Base-by-base conservation (phyloP, 1,140 invertebrate genomes). In the Zeugodacus cucurbitae region DNA sequence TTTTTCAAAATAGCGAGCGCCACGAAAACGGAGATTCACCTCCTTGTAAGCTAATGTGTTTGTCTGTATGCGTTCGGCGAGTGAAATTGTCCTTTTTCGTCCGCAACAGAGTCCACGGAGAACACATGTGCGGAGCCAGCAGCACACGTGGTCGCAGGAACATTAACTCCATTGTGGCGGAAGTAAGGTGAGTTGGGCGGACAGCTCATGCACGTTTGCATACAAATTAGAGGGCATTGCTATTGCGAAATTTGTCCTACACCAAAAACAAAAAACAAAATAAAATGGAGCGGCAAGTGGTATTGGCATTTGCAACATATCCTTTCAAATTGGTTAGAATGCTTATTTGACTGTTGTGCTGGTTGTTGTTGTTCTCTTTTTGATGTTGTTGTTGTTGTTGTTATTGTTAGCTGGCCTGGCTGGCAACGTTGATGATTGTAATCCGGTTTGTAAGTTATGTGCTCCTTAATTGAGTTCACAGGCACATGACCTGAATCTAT, bases 381-480 rank as follows among this genome's bases (percentile, higher is more conserved):
- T n/a, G n/a, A n/a, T n/a, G n/a, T n/a, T n/a, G n/a, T n/a, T n/a
- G n/a, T n/a, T 54, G 34, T 59, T 82, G 70, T 37, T 88, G n/a
- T 3, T 85, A 20, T 58, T 88, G 54, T 59, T 86, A 41, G 48
- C 20, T 54, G 48, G 34, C 34, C 32, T 74, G 67, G 32, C 58
- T 6, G 54, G 54, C 20, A n/a, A 17, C 59, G 85, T 92, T 91
- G 91, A 91, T 92, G 91, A 92, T 92, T 92, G 91, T 92, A 92
- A 92, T 92, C 91, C 91, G 91, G 91, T 92, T 92, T 92, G 91
- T 92, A 92, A 92, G 91, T 92, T 92, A 92, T 92, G 91, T 92
- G 91, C 91, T 92, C 90, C 91, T 92, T 92, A 92, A 92, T 92
- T 92, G 91, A 92, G 91, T 92, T 92, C 91, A 91, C 90, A 92